Conservation (phyloP, 2,797 vertebrate species). For the Aythya fuligula region DNA sequence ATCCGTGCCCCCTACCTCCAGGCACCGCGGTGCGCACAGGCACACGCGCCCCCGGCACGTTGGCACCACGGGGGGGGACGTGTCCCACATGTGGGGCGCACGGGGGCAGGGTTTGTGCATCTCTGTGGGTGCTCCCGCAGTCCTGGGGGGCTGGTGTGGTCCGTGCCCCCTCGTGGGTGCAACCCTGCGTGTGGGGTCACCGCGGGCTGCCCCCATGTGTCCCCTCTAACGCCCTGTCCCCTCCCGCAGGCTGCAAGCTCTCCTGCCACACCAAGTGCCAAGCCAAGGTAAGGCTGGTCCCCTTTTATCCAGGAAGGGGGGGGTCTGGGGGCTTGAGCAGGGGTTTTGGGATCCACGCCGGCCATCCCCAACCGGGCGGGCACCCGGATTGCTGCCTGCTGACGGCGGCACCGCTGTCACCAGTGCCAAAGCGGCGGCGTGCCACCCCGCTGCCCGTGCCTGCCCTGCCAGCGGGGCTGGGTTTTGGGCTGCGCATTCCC, state of each 20-base stretch:
- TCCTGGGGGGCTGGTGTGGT: fast-evolving
- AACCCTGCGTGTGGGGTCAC: not conserved
- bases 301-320: not conserved
- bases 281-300: slow-evolving; percentile 45
- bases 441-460: not conserved
- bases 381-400: not conserved
- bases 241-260: slow-evolving; percentile 51
- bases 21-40: fast-evolving
- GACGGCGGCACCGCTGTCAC: not conserved
- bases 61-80: fast-evolving
- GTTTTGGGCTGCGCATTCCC: not conserved
- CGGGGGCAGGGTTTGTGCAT: fast-evolving
- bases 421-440: not conserved
- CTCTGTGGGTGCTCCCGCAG: fast-evolving
- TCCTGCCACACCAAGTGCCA: slow-evolving; percentile 69
- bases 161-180: fast-evolving
- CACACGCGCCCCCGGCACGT: fast-evolving
- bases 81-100: fast-evolving
- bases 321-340: not conserved
- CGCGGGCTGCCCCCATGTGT: fast-evolving
- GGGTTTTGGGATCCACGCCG: not conserved
- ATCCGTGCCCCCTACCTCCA: fast-evolving
- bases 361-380: not conserved
- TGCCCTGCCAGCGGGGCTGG: fast-evolving
- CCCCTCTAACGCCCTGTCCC: not conserved